Evolutionary conservation across 2,797 vertebrate species (phyloP), one percentile per base, ranked within the genome.

Genomic region (Lerista edwardsae): DNA sequence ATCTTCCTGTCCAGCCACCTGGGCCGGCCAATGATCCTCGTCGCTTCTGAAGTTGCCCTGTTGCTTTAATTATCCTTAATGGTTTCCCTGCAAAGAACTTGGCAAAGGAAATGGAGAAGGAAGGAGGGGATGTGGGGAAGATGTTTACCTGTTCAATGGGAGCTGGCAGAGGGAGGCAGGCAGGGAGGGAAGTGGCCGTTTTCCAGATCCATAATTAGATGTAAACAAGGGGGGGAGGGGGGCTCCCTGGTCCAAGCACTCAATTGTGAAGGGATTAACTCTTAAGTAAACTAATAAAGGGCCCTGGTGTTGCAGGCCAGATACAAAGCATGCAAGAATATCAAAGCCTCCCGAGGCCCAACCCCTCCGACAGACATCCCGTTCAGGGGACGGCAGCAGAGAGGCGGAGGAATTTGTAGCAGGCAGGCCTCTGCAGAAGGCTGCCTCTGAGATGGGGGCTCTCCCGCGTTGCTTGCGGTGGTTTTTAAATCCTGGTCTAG

Each of bases 221-320:
- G 93, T 94, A 95, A 96, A 96, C 95, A 96, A 95, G 94, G 97
- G 94, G 91, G 93, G 93, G 93, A 93, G 91, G 90, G 89, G 91
- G 94, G 86, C 76, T 90, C 86, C 61, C 36, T 4, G 92, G 91
- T 93, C 91, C 92, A 92, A 94, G 93, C 90, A 76, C 86, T 90
- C 86, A 85, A 95, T 96, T 96, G 95, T 95, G 90, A 83, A 84
- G 87, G 95, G 96, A 96, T 97, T 97, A 97, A 94, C 96, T 95
- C 94, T 90, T 95, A 94, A 95, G 91, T 96, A 94, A 96, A 94
- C 94, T 94, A 93, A 94, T 95, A 94, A 94, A 94, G 90, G 72
- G 90, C 91, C 84, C 83, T 36, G 62, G 91, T 86, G 93, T 91
- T 89, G 93, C 84, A 65, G 69, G 87, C 88, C 55, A 36, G 91